These are phyloP conservation scores for Drosophila lacicola DNA, from an alignment of 2,888 invertebrate genomes.

Conservation along the genomic window DNA sequence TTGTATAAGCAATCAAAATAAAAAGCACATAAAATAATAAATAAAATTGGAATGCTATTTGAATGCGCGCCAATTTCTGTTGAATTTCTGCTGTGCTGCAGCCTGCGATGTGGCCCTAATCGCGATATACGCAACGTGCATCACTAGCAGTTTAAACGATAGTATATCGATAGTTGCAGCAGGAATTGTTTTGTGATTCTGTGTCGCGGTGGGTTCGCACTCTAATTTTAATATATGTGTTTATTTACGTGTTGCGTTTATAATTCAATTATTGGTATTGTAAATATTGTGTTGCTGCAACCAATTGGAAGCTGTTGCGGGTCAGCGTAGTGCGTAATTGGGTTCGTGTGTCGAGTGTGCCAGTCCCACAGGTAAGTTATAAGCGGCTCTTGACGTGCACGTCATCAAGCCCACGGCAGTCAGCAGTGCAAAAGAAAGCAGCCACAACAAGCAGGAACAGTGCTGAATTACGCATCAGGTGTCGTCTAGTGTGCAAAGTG, in stretches of 20 bases:
- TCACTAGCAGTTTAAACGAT: constrained; percentile 9
- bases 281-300: background rate
- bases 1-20: constrained; percentile 49
- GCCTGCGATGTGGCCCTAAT: background rate
- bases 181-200: constrained; percentile 19
- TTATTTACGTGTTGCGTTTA: constrained; percentile 1
- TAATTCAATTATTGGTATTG: constrained; percentile 1
- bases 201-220: constrained; percentile 31
- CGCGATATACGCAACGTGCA: constrained; percentile 5
- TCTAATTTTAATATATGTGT: constrained; percentile 7
- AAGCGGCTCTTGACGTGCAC: constrained; percentile 55
- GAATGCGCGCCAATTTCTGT: constrained; percentile 23
- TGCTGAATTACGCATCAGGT: constrained; percentile 7
- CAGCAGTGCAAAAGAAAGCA: constrained; percentile 48
- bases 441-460: background rate
- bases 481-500: constrained; percentile 11
- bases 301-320: constrained; percentile 22
- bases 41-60: constrained; percentile 7
- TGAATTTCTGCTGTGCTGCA: background rate
- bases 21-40: constrained; percentile 40
- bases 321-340: constrained; percentile 7
- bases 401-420: constrained; percentile 42
- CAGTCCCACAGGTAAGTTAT: constrained; percentile 46
- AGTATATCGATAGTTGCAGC: constrained; percentile 34
- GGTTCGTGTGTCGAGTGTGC: constrained; percentile 1